Conservation (phyloP, 2,113 vertebrate species). For the Chinchilla lanigera region DNA sequence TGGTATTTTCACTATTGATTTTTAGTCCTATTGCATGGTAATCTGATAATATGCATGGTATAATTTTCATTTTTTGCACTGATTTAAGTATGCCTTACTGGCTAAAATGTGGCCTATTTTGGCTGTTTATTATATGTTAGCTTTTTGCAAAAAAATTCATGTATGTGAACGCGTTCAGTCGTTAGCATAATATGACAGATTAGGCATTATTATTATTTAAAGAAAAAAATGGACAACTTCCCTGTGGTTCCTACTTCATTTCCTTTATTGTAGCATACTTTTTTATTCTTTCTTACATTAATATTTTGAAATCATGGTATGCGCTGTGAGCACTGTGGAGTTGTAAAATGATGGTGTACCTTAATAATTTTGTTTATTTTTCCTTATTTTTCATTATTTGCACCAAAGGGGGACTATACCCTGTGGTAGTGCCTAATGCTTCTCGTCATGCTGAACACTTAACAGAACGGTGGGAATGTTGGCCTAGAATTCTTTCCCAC, state of each 20-base stretch:
- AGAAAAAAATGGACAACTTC: background rate
- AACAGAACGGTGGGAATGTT: background rate
- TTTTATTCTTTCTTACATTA: background rate
- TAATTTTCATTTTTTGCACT: background rate
- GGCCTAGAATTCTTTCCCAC: conserved; percentile 26
- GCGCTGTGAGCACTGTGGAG: background rate
- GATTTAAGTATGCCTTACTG: background rate
- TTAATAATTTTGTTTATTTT: background rate
- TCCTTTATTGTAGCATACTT: background rate
- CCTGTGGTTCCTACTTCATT: background rate
- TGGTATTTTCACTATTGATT: background rate
- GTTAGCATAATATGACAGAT: background rate
- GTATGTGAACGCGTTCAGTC: background rate
- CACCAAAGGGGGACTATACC: background rate
- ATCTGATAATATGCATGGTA: background rate
- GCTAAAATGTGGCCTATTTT: background rate
- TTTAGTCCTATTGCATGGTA: background rate
- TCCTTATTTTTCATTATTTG: background rate
- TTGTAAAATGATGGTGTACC: background rate
- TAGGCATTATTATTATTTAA: conserved; percentile 26
- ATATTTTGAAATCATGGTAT: conserved; percentile 11
- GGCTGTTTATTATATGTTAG: background rate
- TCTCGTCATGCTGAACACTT: background rate
- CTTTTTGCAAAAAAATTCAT: background rate
- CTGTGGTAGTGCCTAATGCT: background rate